Percentiles rank a stretch among this genome's conserved stretches.
Evolutionary conservation across 2,113 vertebrate species (phyloP).

Genomic region (Psettodes erumei): DNA sequence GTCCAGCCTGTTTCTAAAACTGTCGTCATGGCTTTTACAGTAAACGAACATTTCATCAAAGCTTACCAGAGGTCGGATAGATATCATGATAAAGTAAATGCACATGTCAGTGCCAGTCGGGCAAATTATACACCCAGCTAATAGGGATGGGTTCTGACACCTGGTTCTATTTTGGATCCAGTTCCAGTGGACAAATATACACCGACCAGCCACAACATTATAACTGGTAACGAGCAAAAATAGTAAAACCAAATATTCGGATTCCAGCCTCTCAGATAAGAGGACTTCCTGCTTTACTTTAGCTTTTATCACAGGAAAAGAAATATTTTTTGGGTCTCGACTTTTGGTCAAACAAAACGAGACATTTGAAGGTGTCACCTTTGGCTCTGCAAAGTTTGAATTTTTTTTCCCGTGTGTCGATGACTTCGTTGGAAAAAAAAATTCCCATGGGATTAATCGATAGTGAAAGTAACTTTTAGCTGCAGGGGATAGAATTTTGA

Average conservation of each 20-base stretch:
- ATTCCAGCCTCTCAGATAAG: neutral
- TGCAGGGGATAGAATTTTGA: neutral
- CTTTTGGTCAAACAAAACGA: too few relatives aligned
- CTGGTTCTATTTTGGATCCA: too few relatives aligned
- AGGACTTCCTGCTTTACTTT: neutral
- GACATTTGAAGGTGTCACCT: neutral
- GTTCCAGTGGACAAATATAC: too few relatives aligned
- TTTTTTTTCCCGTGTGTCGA: neutral
- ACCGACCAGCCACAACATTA: too few relatives aligned
- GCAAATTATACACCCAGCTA: too few relatives aligned
- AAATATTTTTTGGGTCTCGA: neutral
- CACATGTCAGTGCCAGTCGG: too few relatives aligned
- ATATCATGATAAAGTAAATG: neutral
- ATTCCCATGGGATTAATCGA: neutral
- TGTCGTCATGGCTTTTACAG: too few relatives aligned
- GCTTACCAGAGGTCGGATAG: neutral
- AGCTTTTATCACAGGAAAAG: neutral
- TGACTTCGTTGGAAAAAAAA: neutral
- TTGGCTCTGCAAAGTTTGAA: neutral
- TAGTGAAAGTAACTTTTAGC: neutral
- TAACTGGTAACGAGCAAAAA: too few relatives aligned
- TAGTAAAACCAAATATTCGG: neutral
- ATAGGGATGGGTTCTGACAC: too few relatives aligned
- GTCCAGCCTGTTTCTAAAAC: neutral
- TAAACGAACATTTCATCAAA: neutral